Conservation (phyloP, 1,140 invertebrate species). For the Diabrotica virgifera region DNA sequence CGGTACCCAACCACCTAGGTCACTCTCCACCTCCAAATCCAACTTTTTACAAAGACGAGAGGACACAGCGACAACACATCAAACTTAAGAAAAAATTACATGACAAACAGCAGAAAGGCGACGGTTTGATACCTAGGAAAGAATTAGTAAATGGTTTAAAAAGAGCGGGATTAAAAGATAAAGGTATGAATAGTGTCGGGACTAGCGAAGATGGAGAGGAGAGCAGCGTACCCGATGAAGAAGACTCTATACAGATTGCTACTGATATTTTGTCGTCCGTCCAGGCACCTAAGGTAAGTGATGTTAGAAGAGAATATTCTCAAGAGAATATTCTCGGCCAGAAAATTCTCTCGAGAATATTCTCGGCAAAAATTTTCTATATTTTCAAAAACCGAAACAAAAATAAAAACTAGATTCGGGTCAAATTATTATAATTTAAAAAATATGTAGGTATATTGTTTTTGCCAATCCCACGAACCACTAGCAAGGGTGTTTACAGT, state of each 20-base stretch:
- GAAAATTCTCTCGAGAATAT: too few relatives aligned
- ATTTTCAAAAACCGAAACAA: too few relatives aligned
- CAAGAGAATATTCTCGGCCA: too few relatives aligned
- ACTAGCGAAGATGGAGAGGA: conserved; percentile 68
- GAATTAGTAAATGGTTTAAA: conserved; percentile 53
- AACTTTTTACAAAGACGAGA: conserved; percentile 69
- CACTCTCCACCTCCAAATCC: conserved; percentile 53
- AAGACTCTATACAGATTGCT: conserved; percentile 62
- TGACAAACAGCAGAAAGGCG: conserved; percentile 36
- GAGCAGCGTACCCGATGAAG: conserved; percentile 66
- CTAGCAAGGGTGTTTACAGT: too few relatives aligned
- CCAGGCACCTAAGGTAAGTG: conserved; percentile 65
- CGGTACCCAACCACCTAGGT: conserved; percentile 49
- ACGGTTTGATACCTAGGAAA: conserved; percentile 47
- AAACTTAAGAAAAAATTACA: conserved; percentile 62
- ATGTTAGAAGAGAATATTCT: too few relatives aligned
- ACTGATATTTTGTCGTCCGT: conserved; percentile 70
- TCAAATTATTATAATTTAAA: too few relatives aligned
- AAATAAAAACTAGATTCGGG: too few relatives aligned
- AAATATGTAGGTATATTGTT: too few relatives aligned
- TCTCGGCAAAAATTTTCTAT: too few relatives aligned
- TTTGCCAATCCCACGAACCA: too few relatives aligned
- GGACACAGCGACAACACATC: conserved; percentile 69
- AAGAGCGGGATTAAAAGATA: conserved; percentile 47
- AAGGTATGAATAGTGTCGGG: conserved; percentile 61